These are phyloP conservation scores for Chrysaora quinquecirrha DNA, from an alignment of 30 jellyfish, hydroid and myxozoan genomes.

Conservation along the genomic window DNA sequence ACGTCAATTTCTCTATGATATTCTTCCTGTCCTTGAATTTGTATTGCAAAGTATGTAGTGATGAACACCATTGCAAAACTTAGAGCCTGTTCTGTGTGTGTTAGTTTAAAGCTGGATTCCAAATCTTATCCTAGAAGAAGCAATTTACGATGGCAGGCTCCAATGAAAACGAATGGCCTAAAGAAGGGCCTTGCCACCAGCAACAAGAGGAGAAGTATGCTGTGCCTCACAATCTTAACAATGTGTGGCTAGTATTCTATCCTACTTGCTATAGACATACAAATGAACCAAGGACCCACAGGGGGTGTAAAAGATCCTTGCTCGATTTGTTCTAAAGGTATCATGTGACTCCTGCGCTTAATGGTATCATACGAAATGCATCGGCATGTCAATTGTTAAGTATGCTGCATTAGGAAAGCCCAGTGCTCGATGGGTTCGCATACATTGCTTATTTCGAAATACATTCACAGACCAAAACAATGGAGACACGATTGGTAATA, in stretches of 20 bases:
- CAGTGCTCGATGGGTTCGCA: conserved; percentile 36
- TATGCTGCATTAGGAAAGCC: conserved; percentile 58
- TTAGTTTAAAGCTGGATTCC: conserved; percentile 67
- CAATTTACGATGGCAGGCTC: conserved; percentile 58
- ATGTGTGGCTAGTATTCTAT: conserved; percentile 68
- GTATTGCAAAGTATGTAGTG: conserved; percentile 60
- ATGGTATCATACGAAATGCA: conserved; percentile 62
- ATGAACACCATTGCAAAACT: conserved; percentile 48
- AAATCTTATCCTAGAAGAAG: conserved; percentile 67
- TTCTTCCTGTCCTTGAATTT: conserved; percentile 53
- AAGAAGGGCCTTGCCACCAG: conserved; percentile 65
- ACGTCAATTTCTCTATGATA: conserved; percentile 61
- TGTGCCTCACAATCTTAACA: conserved; percentile 53
- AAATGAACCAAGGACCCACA: conserved; percentile 65
- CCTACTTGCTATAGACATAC: conserved; percentile 46
- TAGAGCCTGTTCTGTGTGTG: conserved; percentile 66
- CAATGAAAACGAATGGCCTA: conserved; percentile 62
- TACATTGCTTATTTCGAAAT: conserved; percentile 38
- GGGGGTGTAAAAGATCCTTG: conserved; percentile 65
- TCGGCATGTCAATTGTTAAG: conserved; percentile 56
- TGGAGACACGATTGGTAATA: conserved; percentile 36
- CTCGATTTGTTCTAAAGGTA: conserved; percentile 49
- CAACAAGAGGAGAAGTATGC: conserved; percentile 66
- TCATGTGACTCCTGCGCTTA: conserved; percentile 56
- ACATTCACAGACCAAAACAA: conserved; percentile 17